Evolutionary conservation across 2,888 invertebrate species (phyloP).

Genomic region (Panopea generosa): DNA sequence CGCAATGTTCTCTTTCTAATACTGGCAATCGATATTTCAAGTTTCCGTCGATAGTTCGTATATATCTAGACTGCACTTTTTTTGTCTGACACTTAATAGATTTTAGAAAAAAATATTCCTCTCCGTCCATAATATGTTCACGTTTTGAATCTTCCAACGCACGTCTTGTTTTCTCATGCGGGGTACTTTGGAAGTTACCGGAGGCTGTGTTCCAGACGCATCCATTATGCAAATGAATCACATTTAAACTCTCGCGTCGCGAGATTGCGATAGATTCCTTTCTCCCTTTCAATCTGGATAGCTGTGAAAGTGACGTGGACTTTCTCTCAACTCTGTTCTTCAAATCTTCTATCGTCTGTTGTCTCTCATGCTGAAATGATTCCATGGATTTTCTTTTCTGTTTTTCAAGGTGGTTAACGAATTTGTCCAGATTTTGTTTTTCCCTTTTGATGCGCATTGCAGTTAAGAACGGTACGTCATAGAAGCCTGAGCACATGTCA

Average conservation of each 20-base stretch:
- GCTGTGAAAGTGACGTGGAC: conserved; percentile 31
- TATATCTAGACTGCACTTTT: no score
- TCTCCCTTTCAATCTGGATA: conserved; percentile 8
- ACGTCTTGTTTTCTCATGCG: no score
- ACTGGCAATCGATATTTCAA: no score
- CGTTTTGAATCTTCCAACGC: no score
- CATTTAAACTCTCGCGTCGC: conserved; percentile 34
- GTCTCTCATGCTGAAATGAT: conserved; percentile 21
- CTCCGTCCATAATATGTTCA: no score
- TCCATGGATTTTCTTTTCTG: conserved; percentile 27
- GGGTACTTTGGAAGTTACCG: not conserved
- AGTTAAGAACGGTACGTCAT: conserved; percentile 30
- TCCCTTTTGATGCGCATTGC: conserved; percentile 34
- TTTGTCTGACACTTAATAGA: no score
- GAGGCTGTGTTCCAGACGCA: conserved; percentile 29
- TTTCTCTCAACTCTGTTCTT: conserved; percentile 29
- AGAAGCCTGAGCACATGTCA: not conserved
- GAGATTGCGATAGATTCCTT: conserved; percentile 44
- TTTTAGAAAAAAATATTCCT: no score
- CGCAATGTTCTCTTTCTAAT: no score
- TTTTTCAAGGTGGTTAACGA: conserved; percentile 33
- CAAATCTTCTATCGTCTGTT: conserved; percentile 38
- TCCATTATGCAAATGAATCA: conserved; percentile 13
- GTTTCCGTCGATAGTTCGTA: no score
- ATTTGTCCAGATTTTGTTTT: conserved; percentile 23